Percentiles rank a stretch among this genome's conserved stretches.
Conservation (phyloP, 2,113 vertebrate genomes). For the Chroicocephalus ridibundus region DNA sequence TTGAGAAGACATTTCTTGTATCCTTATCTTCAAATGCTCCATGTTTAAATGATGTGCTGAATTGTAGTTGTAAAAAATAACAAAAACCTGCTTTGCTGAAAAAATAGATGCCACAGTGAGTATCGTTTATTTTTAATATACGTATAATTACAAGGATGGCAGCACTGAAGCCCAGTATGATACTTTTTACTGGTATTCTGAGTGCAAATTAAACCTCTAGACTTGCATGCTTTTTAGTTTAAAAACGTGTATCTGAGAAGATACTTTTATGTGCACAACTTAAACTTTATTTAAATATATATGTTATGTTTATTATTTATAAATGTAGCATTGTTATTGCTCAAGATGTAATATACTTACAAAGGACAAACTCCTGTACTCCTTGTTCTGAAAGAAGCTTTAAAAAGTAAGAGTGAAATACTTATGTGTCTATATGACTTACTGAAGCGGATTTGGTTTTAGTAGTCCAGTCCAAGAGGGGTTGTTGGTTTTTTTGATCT, state of each 20-base stretch:
- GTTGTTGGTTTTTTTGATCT: background rate
- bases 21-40: background rate
- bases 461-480: background rate
- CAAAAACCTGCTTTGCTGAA: background rate
- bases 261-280: background rate
- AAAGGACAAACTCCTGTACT: background rate
- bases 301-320: background rate
- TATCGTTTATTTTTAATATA: background rate
- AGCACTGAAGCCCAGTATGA: background rate
- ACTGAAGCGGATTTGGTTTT: background rate
- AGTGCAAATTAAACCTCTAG: background rate
- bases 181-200: background rate
- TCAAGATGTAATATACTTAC: background rate
- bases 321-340: background rate
- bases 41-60: background rate
- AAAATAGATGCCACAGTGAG: slow-evolving; percentile 18
- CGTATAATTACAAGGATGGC: background rate
- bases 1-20: background rate
- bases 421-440: background rate
- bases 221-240: background rate
- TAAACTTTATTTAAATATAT: background rate
- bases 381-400: background rate
- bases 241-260: background rate
- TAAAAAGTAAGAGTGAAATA: background rate
- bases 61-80: background rate